Conservation (phyloP, 2,113 vertebrate species). For the Echinops telfairi region DNA sequence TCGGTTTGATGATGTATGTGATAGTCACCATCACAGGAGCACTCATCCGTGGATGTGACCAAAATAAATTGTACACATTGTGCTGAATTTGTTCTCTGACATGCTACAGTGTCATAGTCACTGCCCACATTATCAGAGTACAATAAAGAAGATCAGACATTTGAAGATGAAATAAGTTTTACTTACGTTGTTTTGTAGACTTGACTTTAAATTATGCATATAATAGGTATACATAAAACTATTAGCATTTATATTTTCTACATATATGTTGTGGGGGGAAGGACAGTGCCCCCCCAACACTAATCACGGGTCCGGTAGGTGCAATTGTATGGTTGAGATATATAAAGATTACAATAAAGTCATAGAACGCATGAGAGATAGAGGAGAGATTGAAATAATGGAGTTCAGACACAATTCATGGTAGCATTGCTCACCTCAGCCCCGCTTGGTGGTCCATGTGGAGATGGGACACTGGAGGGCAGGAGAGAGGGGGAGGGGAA, state of each 20-base stretch:
- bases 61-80: neutral
- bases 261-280: too few relatives aligned
- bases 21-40: neutral
- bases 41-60: neutral
- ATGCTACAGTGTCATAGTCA: neutral
- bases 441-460: too few relatives aligned
- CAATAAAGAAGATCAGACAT: conserved; percentile 26
- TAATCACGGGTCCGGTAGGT: too few relatives aligned
- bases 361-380: too few relatives aligned
- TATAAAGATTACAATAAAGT: too few relatives aligned
- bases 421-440: too few relatives aligned
- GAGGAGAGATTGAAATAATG: too few relatives aligned
- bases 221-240: conserved; percentile 7
- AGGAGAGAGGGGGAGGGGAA: too few relatives aligned
- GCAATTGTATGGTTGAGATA: too few relatives aligned
- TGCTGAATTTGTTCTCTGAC: conserved; percentile 17
- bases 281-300: too few relatives aligned
- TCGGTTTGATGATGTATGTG: neutral
- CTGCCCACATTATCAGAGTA: neutral
- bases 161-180: conserved; percentile 17
- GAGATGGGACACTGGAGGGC: too few relatives aligned
- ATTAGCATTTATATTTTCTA: conserved; percentile 54
- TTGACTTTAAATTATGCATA: neutral
- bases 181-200: conserved; percentile 33
- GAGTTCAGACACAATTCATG: too few relatives aligned